phyloP scores from a whole-genome alignment of 2,797 vertebrate species.

The Acrossocheilus fasciatus region DNA sequence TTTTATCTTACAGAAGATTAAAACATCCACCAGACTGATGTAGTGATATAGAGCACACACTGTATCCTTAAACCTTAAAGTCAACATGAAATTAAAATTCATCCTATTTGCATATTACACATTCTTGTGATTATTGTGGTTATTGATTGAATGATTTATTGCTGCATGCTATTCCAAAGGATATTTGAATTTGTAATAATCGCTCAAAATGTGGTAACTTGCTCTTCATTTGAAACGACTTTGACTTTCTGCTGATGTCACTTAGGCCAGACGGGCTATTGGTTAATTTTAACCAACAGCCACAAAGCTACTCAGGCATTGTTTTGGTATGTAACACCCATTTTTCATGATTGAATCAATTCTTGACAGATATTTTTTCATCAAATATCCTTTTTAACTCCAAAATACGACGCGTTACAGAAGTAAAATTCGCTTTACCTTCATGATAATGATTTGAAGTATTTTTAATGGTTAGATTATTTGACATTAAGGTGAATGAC shows the following conservation, averaged over 20 bases:
- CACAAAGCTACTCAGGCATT: neutral
- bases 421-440: neutral
- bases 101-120: too few relatives aligned
- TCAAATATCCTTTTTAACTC: neutral
- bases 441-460: neutral
- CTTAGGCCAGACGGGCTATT: neutral
- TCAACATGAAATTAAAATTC: too few relatives aligned
- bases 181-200: neutral
- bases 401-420: neutral
- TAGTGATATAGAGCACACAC: neutral
- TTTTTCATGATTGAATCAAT: neutral
- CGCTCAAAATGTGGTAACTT: neutral
- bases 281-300: neutral
- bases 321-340: neutral
- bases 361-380: neutral
- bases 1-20: neutral
- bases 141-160: neutral
- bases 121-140: neutral
- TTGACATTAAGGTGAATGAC: neutral
- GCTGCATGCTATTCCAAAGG: neutral
- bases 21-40: conserved; percentile 4
- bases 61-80: too few relatives aligned
- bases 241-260: neutral
- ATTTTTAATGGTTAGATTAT: neutral
- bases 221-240: neutral